phyloP scores from a whole-genome alignment of 1,140 invertebrate genomes.

The Drosophila lini region DNA sequence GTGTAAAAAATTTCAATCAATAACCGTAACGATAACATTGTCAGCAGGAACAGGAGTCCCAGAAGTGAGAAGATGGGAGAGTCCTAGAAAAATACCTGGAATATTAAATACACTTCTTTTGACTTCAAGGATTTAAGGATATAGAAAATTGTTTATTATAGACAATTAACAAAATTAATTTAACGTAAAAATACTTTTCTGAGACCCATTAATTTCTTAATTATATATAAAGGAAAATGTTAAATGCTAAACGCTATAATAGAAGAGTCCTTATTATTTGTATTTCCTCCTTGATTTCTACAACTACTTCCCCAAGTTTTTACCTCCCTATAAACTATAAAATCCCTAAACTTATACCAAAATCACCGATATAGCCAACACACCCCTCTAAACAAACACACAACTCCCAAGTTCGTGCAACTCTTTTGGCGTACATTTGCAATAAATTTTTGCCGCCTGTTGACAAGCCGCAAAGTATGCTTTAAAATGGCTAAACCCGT shows the following conservation, averaged over 20 bases:
- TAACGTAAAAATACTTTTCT: no score
- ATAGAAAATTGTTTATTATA: no score
- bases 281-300: no score
- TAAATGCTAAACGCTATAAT: no score
- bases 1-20: slow-evolving; percentile 72
- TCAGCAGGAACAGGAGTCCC: slow-evolving; percentile 39
- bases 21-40: slow-evolving; percentile 79
- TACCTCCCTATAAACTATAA: neutral
- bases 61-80: neutral
- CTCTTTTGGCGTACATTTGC: slow-evolving; percentile 76
- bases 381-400: neutral
- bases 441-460: slow-evolving; percentile 75
- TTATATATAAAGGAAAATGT: no score
- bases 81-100: neutral
- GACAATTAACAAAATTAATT: no score
- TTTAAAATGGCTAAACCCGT: slow-evolving; percentile 70
- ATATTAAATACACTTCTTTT: slow-evolving; percentile 8
- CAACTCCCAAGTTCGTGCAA: slow-evolving; percentile 33
- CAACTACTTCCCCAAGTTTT: no score
- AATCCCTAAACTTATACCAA: neutral
- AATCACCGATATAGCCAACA: neutral
- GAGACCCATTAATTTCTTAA: no score
- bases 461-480: slow-evolving; percentile 80
- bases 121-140: neutral
- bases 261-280: no score